Percentiles rank a stretch among this genome's conserved stretches.
Conservation (phyloP, 2,797 vertebrate species). For the Acomys russatus region DNA sequence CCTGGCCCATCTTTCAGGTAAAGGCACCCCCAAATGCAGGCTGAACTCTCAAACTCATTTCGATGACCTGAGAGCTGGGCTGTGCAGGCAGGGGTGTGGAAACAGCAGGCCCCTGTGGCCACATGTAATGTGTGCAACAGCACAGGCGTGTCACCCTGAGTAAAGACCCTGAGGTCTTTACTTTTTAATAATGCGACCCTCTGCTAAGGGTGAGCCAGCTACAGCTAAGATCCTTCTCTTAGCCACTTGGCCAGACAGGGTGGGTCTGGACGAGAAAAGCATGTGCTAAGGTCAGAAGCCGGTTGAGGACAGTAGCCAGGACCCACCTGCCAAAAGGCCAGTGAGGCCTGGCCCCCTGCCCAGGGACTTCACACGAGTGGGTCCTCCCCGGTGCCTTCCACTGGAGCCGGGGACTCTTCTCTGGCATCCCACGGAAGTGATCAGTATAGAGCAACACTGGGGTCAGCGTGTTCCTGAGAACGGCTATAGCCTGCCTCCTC, state of each 20-base stretch:
- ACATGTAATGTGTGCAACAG: not conserved
- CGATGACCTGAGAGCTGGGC: not conserved
- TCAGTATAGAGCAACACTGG: not conserved
- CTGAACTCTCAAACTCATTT: constrained; percentile 1
- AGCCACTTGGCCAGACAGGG: not conserved
- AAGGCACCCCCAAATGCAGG: not conserved
- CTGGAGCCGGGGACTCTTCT: not conserved
- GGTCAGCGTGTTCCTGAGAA: not conserved
- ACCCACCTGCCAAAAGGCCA: not conserved
- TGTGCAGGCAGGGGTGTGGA: accelerated
- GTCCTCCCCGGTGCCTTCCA: not conserved
- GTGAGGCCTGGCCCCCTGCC: not conserved
- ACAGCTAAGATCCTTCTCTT: not conserved
- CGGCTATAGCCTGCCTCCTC: not conserved
- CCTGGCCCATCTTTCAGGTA: constrained; percentile 43
- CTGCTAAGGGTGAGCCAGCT: too few relatives aligned
- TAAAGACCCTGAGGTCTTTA: not conserved
- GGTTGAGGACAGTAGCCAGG: accelerated
- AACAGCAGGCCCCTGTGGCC: accelerated
- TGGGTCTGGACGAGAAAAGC: not conserved
- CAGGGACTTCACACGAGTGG: not conserved
- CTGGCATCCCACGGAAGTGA: not conserved
- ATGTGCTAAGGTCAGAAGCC: too few relatives aligned
- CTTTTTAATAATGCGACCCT: too few relatives aligned
- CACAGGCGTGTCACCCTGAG: not conserved